A percentile compares a stretch with the other conserved stretches of the same genome.
phyloP scores from a whole-genome alignment of 2,888 invertebrate species.

The Sicus ferrugineus region DNA sequence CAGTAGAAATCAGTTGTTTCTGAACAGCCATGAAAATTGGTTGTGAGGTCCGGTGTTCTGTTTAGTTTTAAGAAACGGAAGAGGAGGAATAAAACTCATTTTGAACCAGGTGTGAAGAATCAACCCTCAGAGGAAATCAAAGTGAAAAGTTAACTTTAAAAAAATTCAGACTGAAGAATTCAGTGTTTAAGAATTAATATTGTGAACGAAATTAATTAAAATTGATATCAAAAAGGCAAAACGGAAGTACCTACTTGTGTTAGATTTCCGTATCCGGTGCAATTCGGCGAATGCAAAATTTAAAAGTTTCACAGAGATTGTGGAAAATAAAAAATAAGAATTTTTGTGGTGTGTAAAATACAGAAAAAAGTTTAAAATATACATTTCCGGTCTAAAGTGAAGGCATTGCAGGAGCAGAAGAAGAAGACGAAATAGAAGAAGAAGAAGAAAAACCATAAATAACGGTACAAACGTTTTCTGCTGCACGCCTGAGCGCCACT shows the following conservation, averaged over 20 bases:
- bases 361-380: not conserved
- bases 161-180: constrained; percentile 4
- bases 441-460: not conserved
- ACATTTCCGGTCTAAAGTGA: constrained; percentile 2
- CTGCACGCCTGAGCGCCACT: constrained; percentile 18
- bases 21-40: constrained; percentile 13
- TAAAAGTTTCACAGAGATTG: not conserved
- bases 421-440: not conserved
- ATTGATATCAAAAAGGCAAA: no score
- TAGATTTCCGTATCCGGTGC: not conserved
- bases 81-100: no score
- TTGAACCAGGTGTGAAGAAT: no score
- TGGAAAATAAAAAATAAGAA: not conserved
- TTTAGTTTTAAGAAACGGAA: no score
- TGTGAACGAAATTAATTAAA: constrained; percentile 1
- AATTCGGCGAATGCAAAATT: not conserved
- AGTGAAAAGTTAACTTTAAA: not conserved
- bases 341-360: not conserved
- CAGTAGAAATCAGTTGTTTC: constrained; percentile 28
- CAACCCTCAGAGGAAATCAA: not conserved
- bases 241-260: not conserved
- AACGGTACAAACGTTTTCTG: constrained; percentile 22
- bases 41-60: not conserved
- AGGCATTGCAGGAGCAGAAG: not conserved
- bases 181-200: no score